phyloP scores from a whole-genome alignment of 1,140 invertebrate genomes.

The Ruditapes philippinarum region DNA sequence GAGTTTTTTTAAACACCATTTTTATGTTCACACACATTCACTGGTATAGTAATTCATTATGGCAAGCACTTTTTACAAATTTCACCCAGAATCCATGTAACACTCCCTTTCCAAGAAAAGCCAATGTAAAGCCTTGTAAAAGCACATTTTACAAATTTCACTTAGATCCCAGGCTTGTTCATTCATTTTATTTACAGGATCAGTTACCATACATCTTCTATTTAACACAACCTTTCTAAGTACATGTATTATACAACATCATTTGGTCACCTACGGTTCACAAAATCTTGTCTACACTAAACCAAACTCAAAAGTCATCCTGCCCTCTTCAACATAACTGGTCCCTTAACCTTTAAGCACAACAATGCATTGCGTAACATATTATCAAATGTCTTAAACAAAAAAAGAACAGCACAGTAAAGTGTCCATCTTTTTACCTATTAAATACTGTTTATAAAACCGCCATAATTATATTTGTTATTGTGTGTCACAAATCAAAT shows the following conservation, averaged over 20 bases:
- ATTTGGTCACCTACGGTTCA: too few species aligned
- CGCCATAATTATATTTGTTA: too few species aligned
- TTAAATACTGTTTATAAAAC: not conserved
- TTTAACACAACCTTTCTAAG: too few species aligned
- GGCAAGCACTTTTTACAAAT: not conserved
- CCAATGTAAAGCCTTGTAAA: too few species aligned
- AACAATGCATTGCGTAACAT: too few species aligned
- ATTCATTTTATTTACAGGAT: too few species aligned
- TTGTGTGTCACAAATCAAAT: not conserved
- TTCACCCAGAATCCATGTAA: not conserved
- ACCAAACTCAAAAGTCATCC: too few species aligned
- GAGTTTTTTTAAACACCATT: not conserved
- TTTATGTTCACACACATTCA: not conserved
- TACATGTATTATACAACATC: too few species aligned
- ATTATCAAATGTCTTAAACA: not conserved
- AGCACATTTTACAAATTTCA: not conserved
- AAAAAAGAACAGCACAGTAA: not conserved
- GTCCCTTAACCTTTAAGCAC: not conserved
- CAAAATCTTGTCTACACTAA: too few species aligned
- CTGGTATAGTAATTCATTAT: not conserved
- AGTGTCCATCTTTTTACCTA: not conserved
- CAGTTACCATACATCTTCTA: too few species aligned
- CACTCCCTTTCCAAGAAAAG: too few species aligned
- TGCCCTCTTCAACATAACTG: too few species aligned
- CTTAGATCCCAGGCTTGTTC: not conserved